Evolutionary conservation across 2,888 invertebrate species (phyloP).

Genomic region (Drosophila infuscata): DNA sequence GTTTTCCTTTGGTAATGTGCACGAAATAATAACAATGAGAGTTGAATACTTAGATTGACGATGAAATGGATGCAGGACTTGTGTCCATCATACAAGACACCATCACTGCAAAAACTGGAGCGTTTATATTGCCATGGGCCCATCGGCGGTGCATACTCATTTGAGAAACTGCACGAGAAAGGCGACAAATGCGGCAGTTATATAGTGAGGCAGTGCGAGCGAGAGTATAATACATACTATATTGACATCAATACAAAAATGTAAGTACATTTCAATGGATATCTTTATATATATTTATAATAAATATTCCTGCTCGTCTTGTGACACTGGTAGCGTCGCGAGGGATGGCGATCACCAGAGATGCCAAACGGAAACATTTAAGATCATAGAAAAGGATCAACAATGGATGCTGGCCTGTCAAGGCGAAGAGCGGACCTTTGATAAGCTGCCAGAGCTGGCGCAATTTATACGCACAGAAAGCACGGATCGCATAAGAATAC

Average conservation of each 20-base stretch:
- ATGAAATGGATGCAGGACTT: conserved; percentile 96
- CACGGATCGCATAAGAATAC: conserved; percentile 86
- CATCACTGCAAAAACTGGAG: conserved; percentile 90
- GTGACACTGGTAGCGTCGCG: conserved; percentile 42
- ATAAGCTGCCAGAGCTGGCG: conserved; percentile 81
- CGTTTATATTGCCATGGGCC: conserved; percentile 95
- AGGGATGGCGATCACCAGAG: conserved; percentile 82
- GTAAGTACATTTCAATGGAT: conserved; percentile 83
- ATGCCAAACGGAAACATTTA: conserved; percentile 89
- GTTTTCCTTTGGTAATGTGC: not conserved
- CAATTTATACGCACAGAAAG: conserved; percentile 80
- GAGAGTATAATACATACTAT: conserved; percentile 91
- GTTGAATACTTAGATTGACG: conserved; percentile 87
- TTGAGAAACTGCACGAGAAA: conserved; percentile 93
- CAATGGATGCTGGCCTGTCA: conserved; percentile 82
- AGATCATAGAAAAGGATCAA: conserved; percentile 84
- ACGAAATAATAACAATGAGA: not conserved
- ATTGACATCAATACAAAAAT: conserved; percentile 92
- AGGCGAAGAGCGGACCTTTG: conserved; percentile 68
- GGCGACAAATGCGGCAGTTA: conserved; percentile 92
- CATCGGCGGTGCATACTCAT: conserved; percentile 94
- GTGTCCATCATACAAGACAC: conserved; percentile 92
- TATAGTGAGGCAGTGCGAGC: conserved; percentile 93
- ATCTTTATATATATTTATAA: not conserved
- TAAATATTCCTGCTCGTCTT: not conserved